Evolutionary conservation across 1,140 invertebrate species (phyloP), one percentile per base, ranked within the genome.

Genomic region (Drosophila tani): DNA sequence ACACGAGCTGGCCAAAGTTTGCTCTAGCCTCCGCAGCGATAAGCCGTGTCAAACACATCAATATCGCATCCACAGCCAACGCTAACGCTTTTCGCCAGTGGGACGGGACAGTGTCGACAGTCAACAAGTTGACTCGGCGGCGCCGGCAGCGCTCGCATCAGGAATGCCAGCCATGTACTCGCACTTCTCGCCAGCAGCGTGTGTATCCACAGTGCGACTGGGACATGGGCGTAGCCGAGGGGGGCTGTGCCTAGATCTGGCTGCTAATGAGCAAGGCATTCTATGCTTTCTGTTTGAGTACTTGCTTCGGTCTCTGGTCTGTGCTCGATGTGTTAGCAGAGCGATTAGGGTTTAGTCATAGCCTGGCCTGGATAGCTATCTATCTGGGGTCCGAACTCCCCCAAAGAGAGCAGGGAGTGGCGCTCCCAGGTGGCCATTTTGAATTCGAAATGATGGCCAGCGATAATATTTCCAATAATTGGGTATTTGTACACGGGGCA

Each of bases 101-200:
- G 21, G 8, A 46, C 45, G n/a, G 7, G 27, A 29, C 27, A 29
- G 27, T 32, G 29, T 9, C 29, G 32, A 32, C 46, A 47, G 60
- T 64, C 76, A 83, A 83, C 76, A 84, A 73, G 82, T 81, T 68
- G 58, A 45, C 38, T 41, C 24, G 27, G 19, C 27, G 27, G 12
- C 24, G 27, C 12, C 19, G n/a, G 12, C 27, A 17, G 24, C 47
- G 35, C n/a, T 7, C 35, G 56, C 57, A 63, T 63, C 49, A 14
- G 35, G 47, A 65, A 81, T 80, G 73, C 64, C 55, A 66, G 51
- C 46, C 53, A 64, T 68, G 57, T 77, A 70, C 56, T 69, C 51
- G n/a, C 35, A 32, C 57, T 49, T 49, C 45, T 56, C 51, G 49
- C n/a, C 14, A 5, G 7, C 12, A 9, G 32, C 21, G 17, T 21